phyloP scores from a whole-genome alignment of 2,113 vertebrate species.

The Alouatta palliata region DNA sequence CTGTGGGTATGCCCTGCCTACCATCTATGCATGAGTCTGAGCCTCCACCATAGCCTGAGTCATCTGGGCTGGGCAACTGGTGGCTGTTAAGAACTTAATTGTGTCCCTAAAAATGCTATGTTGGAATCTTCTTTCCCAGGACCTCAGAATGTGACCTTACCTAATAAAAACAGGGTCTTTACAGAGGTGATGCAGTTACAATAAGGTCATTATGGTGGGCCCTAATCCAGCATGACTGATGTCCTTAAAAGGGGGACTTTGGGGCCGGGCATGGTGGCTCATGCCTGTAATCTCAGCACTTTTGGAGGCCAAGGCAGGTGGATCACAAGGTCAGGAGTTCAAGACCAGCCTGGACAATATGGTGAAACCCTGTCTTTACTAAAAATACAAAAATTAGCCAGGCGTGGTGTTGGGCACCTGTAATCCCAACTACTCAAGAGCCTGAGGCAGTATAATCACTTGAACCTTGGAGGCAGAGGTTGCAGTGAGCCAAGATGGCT shows the following conservation, averaged over 20 bases:
- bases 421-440: too few species aligned
- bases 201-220: not conserved
- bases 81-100: not conserved
- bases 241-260: not conserved
- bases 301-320: too few species aligned
- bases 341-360: too few species aligned
- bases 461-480: too few species aligned
- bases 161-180: not conserved
- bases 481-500: too few species aligned
- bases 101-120: not conserved
- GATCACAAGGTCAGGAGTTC: too few species aligned
- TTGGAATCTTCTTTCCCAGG: not conserved
- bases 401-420: too few species aligned
- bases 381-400: too few species aligned
- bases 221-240: not conserved
- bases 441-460: too few species aligned
- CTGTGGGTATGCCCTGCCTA: not conserved
- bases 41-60: not conserved
- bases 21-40: not conserved
- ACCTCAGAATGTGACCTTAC: not conserved
- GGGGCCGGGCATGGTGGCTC: too few species aligned
- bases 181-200: not conserved
- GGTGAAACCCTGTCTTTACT: too few species aligned
- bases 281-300: too few species aligned
- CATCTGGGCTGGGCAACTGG: not conserved